Evolutionary conservation across 2,888 invertebrate species (phyloP).

Genomic region (Heliconius hortense): DNA sequence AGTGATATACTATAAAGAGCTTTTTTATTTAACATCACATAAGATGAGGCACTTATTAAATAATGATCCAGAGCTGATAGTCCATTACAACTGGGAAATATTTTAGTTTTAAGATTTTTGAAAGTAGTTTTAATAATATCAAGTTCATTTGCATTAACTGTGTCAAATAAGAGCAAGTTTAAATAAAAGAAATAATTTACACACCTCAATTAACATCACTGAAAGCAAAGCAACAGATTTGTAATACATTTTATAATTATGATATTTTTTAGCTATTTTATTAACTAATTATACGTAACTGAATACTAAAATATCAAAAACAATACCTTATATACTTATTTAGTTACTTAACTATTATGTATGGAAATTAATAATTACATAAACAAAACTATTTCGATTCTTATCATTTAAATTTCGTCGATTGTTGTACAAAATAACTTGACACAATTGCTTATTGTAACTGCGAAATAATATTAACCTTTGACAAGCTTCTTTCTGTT

Average conservation of each 20-base stretch:
- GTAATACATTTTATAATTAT: constrained; percentile 13
- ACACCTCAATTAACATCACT: constrained; percentile 24
- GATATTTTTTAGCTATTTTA: background rate
- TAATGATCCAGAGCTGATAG: too few relatives aligned
- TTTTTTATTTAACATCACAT: too few relatives aligned
- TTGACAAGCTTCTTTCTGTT: background rate
- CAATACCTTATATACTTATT: constrained; percentile 25
- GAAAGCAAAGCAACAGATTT: constrained; percentile 8
- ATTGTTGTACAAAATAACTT: background rate
- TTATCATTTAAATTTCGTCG: constrained; percentile 1
- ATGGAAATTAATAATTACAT: background rate
- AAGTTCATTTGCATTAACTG: too few relatives aligned
- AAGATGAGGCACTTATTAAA: too few relatives aligned
- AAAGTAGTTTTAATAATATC: too few relatives aligned
- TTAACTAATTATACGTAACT: background rate
- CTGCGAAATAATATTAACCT: background rate
- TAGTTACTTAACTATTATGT: constrained; percentile 15
- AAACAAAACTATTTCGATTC: background rate
- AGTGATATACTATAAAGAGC: too few relatives aligned
- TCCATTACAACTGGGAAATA: too few relatives aligned
- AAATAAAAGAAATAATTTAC: background rate
- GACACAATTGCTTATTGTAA: background rate
- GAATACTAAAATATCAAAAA: constrained; percentile 7
- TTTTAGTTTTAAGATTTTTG: too few relatives aligned
- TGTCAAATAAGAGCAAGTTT: background rate